A percentile compares a stretch with the other conserved stretches of the same genome.
phyloP scores from a whole-genome alignment of 92 coral and sea anemone species.

The Epizoanthus stellaris region DNA sequence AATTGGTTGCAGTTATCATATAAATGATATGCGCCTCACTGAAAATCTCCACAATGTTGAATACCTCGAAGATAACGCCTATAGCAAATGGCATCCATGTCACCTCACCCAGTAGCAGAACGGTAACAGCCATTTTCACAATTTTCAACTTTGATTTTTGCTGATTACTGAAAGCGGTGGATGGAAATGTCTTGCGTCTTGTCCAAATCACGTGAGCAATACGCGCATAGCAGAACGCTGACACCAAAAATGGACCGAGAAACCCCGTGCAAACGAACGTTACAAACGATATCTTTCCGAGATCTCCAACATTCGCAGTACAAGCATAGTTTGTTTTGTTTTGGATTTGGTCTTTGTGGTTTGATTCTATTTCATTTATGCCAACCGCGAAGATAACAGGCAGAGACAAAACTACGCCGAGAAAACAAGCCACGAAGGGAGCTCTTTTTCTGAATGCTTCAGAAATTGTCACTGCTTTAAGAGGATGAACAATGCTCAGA shows the following conservation, averaged over 20 bases:
- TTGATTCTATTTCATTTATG: too few relatives aligned
- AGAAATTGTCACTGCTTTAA: constrained; percentile 1
- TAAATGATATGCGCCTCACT: not conserved
- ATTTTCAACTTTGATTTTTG: constrained; percentile 10
- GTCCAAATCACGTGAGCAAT: constrained; percentile 24
- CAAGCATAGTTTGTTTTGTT: not conserved
- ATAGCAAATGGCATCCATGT: constrained; percentile 17
- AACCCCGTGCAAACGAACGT: not conserved
- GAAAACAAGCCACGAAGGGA: constrained; percentile 5
- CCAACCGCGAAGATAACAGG: not conserved
- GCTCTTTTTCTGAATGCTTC: not conserved
- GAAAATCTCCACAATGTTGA: not conserved
- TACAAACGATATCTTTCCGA: not conserved
- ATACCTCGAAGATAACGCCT: not conserved
- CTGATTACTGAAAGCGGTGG: not conserved
- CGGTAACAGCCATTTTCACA: constrained; percentile 1
- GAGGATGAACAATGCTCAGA: constrained; percentile 12
- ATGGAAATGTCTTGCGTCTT: constrained; percentile 1
- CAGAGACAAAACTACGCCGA: constrained; percentile 6
- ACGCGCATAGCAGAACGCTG: constrained; percentile 3
- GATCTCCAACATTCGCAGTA: not conserved
- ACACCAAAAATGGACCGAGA: not conserved
- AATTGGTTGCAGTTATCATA: not conserved
- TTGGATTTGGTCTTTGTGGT: not conserved
- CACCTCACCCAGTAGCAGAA: not conserved